These are phyloP conservation scores for Abramis brama DNA, from an alignment of 2,113 vertebrate genomes.

Conservation along the genomic window DNA sequence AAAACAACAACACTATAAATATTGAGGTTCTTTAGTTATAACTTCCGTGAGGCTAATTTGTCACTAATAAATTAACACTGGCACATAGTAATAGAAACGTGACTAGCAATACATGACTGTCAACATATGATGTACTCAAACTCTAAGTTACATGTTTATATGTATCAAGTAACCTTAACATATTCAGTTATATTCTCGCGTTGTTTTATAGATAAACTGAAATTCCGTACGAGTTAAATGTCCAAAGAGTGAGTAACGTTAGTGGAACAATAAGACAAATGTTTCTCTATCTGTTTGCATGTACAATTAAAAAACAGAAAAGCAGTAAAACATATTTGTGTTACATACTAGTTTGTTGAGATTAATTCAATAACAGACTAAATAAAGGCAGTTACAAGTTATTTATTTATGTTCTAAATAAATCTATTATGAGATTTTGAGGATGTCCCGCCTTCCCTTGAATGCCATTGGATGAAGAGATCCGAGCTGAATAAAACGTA, in stretches of 20 bases:
- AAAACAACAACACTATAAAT: not conserved
- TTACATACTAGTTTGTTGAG: not conserved
- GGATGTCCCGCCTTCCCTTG: conserved; percentile 43
- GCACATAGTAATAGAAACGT: not conserved
- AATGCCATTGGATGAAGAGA: conserved; percentile 56
- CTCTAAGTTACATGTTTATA: not conserved
- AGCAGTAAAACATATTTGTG: not conserved
- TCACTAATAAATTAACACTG: not conserved
- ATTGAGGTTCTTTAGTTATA: not conserved
- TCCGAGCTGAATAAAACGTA: conserved; percentile 29
- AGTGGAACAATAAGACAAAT: not conserved
- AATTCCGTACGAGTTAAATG: not conserved
- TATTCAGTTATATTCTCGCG: not conserved
- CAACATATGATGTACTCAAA: not conserved
- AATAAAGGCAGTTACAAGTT: no score
- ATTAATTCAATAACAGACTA: not conserved
- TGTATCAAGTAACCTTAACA: not conserved
- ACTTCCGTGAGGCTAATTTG: not conserved
- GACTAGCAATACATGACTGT: not conserved
- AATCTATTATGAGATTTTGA: not conserved
- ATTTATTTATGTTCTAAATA: no score
- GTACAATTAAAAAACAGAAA: not conserved
- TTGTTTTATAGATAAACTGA: not conserved
- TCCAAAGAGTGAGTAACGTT: not conserved
- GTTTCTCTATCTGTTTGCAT: not conserved